Percentiles rank a stretch among this genome's conserved stretches.
Evolutionary conservation across 2,888 invertebrate genomes (phyloP).

Genomic region (Pseudeuparius sepicola): DNA sequence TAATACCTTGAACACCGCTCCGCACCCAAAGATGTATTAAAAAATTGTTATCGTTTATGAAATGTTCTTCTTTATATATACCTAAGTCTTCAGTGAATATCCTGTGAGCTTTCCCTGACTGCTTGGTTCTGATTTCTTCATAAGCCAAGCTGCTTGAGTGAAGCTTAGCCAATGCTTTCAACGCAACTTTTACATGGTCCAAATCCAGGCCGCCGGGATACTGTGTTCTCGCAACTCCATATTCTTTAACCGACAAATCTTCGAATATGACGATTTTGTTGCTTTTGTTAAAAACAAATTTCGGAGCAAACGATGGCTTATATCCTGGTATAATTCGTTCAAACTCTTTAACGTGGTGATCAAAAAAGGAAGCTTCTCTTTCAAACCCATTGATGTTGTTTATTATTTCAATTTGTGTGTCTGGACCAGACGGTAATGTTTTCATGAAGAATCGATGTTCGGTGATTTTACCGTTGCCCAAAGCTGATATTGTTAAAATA

Average conservation of each 20-base stretch:
- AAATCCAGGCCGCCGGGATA: constrained; percentile 15
- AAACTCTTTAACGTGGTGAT: constrained; percentile 7
- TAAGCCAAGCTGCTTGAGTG: constrained; percentile 13
- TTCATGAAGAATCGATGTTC: constrained; percentile 18
- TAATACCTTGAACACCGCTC: constrained; percentile 15
- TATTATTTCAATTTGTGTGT: constrained; percentile 10
- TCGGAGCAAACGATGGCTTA: constrained; percentile 11
- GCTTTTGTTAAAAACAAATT: constrained; percentile 11
- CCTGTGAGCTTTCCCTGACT: constrained; percentile 3
- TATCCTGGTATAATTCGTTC: constrained; percentile 5
- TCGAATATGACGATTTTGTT: constrained; percentile 16
- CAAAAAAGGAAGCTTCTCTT: constrained; percentile 16
- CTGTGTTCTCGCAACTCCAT: constrained; percentile 13
- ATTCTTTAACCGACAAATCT: constrained; percentile 18
- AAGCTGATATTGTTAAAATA: no score
- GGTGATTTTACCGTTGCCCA: no score
- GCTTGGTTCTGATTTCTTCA: constrained; percentile 9
- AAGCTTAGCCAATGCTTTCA: constrained; percentile 16
- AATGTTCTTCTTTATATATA: constrained; percentile 6
- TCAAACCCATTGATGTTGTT: constrained; percentile 9
- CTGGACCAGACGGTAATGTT: constrained; percentile 9
- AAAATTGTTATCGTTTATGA: constrained; percentile 6
- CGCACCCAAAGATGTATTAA: no score
- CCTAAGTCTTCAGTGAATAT: constrained; percentile 10
- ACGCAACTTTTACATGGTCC: constrained; percentile 15